A percentile compares a stretch with the other conserved stretches of the same genome.
Conservation (phyloP, 2,113 vertebrate genomes). For the Gorilla gorilla region DNA sequence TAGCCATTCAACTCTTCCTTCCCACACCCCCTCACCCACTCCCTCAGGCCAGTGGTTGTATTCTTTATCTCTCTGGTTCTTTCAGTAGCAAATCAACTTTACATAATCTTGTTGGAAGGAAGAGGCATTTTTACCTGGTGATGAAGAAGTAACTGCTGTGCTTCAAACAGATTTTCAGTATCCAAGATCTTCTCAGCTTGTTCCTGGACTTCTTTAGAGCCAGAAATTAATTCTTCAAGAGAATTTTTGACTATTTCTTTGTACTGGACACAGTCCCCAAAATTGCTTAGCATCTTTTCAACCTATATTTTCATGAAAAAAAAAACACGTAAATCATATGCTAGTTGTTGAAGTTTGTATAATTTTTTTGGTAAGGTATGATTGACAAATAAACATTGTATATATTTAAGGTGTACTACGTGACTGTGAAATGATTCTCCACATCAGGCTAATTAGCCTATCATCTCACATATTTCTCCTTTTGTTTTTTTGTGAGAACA, state of each 20-base stretch:
- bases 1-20: background rate
- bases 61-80: background rate
- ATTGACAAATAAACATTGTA: background rate
- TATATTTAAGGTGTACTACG: background rate
- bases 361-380: background rate
- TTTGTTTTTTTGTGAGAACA: background rate
- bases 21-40: fast-evolving
- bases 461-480: background rate
- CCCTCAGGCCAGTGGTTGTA: fast-evolving
- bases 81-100: background rate
- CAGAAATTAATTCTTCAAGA: slow-evolving; percentile 89
- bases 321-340: background rate
- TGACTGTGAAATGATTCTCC: background rate
- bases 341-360: background rate
- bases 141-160: slow-evolving; percentile 91
- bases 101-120: fast-evolving
- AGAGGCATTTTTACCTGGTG: slow-evolving; percentile 89
- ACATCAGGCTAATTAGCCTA: background rate
- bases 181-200: slow-evolving; percentile 89
- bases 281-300: slow-evolving; percentile 86
- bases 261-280: slow-evolving; percentile 89
- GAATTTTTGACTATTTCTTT: slow-evolving; percentile 88
- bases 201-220: slow-evolving; percentile 87
- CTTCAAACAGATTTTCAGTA: slow-evolving; percentile 89
- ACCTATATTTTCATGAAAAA: slow-evolving; percentile 82